Base-by-base conservation (phyloP, 1,140 invertebrate genomes). In the Eurosta solidaginis region DNA sequence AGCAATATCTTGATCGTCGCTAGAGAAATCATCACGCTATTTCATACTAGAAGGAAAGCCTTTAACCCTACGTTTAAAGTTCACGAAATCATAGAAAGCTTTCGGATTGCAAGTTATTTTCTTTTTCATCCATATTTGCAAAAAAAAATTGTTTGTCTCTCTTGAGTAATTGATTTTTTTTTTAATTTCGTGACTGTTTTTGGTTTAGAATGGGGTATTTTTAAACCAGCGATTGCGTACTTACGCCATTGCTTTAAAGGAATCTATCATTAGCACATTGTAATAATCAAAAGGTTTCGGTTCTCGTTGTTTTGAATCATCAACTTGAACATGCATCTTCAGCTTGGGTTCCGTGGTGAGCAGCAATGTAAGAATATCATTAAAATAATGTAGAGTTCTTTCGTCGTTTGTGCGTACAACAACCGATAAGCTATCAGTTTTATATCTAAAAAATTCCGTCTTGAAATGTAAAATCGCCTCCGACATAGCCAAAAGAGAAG, bases 251-350 rank as follows among this genome's bases (percentile, higher is more conserved):
- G 85, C 81, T 22, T 80, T 74, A 74, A 81, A 85, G 1, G 85
- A 86, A 50, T 86, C 85, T 12, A 84, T 83, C 12, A 86, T 81
- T 6, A 86, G 82, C 2, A 86, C 74, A 63, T 86, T 86, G 33
- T 47, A 77, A 10, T 44, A 68, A 3, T 40, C 77, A 54, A 22
- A 77, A 33, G 45, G 33, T 14, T 54, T 29, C 27, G 54, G 50
- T 3, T 44, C 4, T 10, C 40, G 6, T 14, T 22, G 12, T 20
- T 12, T 3, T 1, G n/a, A n/a, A n/a, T 17, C n/a, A 54, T 17
- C n/a, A 12, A 42, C 50, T 50, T 77, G n/a, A 9, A 77, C 27
- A 20, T 59, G 40, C 20, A 54, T 20, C 40, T 54, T 59, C 50
- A 77, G 5, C 20, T 77, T 49, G 0, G 9, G 14, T 54, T 40